phyloP scores from a whole-genome alignment of 1,140 invertebrate species.

The Pollicipes pollicipes region DNA sequence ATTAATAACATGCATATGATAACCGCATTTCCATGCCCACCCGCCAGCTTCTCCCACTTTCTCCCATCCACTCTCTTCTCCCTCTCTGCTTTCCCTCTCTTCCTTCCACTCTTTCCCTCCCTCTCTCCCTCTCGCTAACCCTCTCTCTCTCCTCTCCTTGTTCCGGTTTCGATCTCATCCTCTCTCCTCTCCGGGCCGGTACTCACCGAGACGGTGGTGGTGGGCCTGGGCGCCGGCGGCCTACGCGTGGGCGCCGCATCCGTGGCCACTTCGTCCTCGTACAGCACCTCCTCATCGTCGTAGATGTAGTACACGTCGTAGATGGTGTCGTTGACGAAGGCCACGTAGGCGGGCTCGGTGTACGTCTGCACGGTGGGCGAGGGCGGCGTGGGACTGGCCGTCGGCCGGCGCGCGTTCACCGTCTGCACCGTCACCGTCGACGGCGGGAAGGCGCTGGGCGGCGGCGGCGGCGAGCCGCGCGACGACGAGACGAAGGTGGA shows the following conservation, averaged over 20 bases:
- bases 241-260: too few species aligned
- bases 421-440: not conserved
- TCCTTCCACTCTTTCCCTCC: too few species aligned
- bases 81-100: too few species aligned
- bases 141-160: too few species aligned
- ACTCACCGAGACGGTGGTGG: not conserved
- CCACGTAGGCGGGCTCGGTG: not conserved
- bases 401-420: not conserved
- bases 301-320: constrained; percentile 6
- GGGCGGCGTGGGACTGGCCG: not conserved
- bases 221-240: not conserved
- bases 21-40: too few species aligned
- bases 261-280: not conserved
- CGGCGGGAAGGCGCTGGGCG: not conserved
- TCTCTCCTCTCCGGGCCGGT: not conserved
- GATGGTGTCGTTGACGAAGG: constrained; percentile 5
- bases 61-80: too few species aligned
- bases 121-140: too few species aligned
- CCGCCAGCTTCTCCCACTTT: too few species aligned
- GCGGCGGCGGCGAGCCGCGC: too few species aligned
- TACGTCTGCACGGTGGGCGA: not conserved
- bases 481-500: not conserved
- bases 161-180: not conserved
- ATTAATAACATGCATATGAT: too few species aligned
- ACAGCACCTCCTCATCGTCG: constrained; percentile 4